A percentile compares a stretch with the other conserved stretches of the same genome.
Conservation (phyloP, 2,113 vertebrate genomes). For the Mormoops blainvillei region DNA sequence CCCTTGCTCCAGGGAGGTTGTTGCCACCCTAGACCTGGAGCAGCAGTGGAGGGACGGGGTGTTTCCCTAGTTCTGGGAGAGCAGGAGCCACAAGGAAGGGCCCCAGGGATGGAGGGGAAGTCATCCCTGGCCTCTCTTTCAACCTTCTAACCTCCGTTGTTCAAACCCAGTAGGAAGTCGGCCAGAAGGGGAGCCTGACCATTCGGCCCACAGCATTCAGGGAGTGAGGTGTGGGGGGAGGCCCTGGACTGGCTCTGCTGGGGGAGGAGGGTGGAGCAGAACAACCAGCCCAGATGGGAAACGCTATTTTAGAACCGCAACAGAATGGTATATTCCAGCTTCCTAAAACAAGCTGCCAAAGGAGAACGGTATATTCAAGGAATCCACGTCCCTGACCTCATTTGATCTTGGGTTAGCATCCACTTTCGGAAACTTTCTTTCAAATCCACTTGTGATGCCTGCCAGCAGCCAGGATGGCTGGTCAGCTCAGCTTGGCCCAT, state of each 20-base stretch:
- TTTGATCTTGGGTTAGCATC: conserved; percentile 19
- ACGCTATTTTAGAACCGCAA: neutral
- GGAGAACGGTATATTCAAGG: neutral
- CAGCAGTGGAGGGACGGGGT: neutral
- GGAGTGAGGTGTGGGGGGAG: neutral
- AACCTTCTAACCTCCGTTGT: neutral
- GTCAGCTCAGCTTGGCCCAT: neutral
- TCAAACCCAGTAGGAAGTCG: neutral
- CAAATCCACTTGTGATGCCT: neutral
- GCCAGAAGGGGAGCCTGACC: neutral
- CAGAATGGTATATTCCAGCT: neutral
- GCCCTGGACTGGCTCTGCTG: neutral
- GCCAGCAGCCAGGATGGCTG: neutral
- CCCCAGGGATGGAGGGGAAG: neutral
- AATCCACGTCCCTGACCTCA: neutral
- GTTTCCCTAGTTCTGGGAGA: neutral
- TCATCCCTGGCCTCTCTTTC: neutral
- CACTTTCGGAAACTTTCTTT: neutral
- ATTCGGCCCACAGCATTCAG: neutral
- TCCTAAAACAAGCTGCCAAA: neutral
- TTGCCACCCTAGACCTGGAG: neutral
- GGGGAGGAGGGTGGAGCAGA: neutral
- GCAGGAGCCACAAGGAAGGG: neutral
- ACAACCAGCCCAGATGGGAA: neutral
- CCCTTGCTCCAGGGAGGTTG: neutral